Percentiles rank a stretch among this genome's conserved stretches.
These are phyloP conservation scores for Pseudochaenichthys georgianus DNA, from an alignment of 2,797 vertebrate species.

Conservation along the genomic window DNA sequence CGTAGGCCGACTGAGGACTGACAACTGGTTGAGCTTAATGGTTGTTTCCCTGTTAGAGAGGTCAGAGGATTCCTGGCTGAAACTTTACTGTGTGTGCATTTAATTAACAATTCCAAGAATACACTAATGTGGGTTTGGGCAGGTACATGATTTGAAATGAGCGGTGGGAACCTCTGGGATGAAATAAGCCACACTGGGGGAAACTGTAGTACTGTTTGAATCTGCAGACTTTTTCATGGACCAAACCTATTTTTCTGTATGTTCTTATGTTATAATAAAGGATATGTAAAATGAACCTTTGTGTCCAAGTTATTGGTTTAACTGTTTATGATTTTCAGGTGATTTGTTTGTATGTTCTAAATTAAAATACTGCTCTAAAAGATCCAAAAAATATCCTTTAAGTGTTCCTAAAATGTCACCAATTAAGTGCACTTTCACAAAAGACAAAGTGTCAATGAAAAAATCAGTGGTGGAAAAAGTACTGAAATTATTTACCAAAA, in stretches of 20 bases:
- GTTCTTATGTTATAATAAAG: conserved; percentile 98
- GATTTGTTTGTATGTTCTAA: not conserved
- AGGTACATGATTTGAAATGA: conserved; percentile 15
- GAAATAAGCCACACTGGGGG: conserved; percentile 29
- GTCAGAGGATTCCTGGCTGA: conserved; percentile 41
- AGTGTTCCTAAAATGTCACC: not conserved
- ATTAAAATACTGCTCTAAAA: not conserved
- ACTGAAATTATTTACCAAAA: not conserved
- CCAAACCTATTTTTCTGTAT: conserved; percentile 90
- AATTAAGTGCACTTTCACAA: not conserved
- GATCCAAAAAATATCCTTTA: not conserved
- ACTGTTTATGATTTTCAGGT: not conserved
- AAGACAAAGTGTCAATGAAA: not conserved
- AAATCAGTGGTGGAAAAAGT: too few relatives aligned
- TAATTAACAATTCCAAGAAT: conserved; percentile 63
- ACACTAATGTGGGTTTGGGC: conserved; percentile 73
- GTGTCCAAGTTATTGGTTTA: not conserved
- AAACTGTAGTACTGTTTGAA: conserved; percentile 70
- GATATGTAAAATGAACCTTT: conserved; percentile 73
- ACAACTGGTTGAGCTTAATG: conserved; percentile 39
- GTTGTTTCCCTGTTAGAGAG: conserved; percentile 46
- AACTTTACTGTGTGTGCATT: conserved; percentile 46
- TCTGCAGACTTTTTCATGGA: conserved; percentile 84
- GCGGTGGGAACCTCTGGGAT: conserved; percentile 31
- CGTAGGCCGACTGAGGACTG: conserved; percentile 37